Base-by-base conservation (phyloP, 2,113 vertebrate species). In the Cranoglanis bouderius region DNA sequence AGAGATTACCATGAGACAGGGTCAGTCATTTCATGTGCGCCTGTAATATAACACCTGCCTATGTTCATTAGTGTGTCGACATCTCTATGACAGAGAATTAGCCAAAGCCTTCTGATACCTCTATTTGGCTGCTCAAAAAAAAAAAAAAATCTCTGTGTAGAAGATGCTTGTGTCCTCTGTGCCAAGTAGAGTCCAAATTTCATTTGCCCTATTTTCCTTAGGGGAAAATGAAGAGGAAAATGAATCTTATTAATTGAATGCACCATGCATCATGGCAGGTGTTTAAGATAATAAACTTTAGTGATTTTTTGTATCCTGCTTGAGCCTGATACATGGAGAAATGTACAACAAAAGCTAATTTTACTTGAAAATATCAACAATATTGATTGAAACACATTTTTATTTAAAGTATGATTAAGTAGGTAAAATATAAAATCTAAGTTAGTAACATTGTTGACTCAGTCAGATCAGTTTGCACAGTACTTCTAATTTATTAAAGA, bases 1-100 rank as follows among this genome's bases (percentile, higher is more conserved):
- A 80, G 65, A 90, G 88, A 90, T 90, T 87, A 90, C 51, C 53
- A 85, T 59, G 55, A 88, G 70, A 82, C 88, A 85, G 85, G 83
- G 88, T 82, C 74, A 59, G 78, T 84, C 85, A 77, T 86, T 82
- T 88, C 74, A 59, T 51, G 55, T 88, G 78, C n/a, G 61, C 57
- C 61, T 89, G 49, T 89, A 89, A 84, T 88, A 89, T 83, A 89
- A 85, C 74, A 88, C 70, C 74, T 90, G 87, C 87, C 90, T 51
- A 51, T 86, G 51, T 89, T 91, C 85, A 91, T 91, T 91, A 90
- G 84, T 84, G 84, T 86, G 51, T 82, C 35, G 49, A 57, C 38
- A 35, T 72, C 82, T 90, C 81, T 72, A 70, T 53, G 81, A 78
- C 75, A 74, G 82, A 24, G 88, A 88, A 86, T 85, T 80, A 85